Evolutionary conservation across 2,888 invertebrate species (phyloP).

Genomic region (Bugula neritina): DNA sequence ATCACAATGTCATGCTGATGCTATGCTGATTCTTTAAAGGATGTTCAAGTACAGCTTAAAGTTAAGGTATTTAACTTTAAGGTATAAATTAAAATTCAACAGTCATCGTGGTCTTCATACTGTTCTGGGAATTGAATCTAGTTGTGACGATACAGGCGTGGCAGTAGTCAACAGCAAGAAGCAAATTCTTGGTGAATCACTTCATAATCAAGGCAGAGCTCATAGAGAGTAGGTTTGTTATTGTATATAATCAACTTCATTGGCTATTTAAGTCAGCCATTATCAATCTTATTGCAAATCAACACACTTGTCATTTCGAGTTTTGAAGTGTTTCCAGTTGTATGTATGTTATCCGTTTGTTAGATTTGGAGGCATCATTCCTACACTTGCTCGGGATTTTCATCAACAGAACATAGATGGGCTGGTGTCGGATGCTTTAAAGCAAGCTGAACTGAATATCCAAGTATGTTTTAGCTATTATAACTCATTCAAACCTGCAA

Average conservation of each 20-base stretch:
- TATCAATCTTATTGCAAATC: no score
- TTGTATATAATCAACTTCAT: no score
- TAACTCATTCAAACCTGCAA: constrained; percentile 14
- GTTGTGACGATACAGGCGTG: constrained; percentile 93
- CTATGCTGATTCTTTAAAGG: no score
- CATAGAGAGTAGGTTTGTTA: constrained; percentile 62
- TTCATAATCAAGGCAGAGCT: constrained; percentile 70
- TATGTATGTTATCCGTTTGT: no score
- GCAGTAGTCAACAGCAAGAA: constrained; percentile 73
- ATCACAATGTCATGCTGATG: no score
- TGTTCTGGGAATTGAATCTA: constrained; percentile 89
- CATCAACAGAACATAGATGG: constrained; percentile 72
- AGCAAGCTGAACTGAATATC: constrained; percentile 57
- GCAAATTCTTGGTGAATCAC: constrained; percentile 70
- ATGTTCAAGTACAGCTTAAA: no score
- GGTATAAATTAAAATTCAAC: no score
- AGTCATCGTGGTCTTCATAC: no score
- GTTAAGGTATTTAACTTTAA: no score
- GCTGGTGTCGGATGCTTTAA: constrained; percentile 60
- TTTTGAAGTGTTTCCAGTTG: no score
- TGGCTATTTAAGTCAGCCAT: no score
- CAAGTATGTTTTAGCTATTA: constrained; percentile 34
- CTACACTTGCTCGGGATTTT: constrained; percentile 73
- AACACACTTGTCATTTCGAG: background rate
- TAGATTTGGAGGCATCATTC: constrained; percentile 82